A percentile compares a stretch with the other conserved stretches of the same genome.
Conservation (phyloP, 2,888 invertebrate species). For the Podotricha telesiphe region DNA sequence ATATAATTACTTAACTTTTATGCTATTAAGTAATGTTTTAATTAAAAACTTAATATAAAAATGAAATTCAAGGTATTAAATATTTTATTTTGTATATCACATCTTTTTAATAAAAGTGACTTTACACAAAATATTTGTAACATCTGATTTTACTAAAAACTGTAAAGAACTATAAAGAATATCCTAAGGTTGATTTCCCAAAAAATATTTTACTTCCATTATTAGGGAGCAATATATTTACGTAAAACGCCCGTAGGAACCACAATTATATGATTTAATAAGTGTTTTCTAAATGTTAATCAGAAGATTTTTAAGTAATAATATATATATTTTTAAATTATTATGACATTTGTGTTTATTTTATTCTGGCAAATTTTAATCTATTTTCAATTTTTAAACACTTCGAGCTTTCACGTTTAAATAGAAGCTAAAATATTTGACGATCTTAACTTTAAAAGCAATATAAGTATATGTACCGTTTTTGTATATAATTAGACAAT, state of each 20-base stretch:
- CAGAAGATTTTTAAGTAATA: neutral
- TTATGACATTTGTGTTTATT: neutral
- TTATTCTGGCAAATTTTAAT: neutral
- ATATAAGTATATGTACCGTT: slow-evolving; percentile 42
- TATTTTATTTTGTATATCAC: neutral
- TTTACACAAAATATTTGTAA: neutral
- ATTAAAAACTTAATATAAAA: neutral
- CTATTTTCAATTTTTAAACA: neutral
- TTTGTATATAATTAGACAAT: slow-evolving; percentile 52
- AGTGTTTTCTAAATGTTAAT: neutral
- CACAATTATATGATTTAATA: neutral
- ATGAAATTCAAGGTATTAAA: neutral
- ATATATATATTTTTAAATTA: neutral
- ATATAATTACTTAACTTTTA: slow-evolving; percentile 18
- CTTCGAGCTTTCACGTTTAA: neutral
- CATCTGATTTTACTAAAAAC: neutral
- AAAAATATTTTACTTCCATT: neutral
- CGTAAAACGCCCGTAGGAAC: neutral
- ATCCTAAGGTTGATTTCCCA: too few relatives aligned
- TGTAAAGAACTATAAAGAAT: neutral
- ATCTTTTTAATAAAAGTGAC: neutral
- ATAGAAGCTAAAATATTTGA: neutral
- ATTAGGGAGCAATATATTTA: neutral
- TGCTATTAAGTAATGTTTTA: neutral
- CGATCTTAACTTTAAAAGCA: slow-evolving; percentile 2